Evolutionary conservation across 2,113 vertebrate genomes (phyloP).

Genomic region (Clarias batrachus): DNA sequence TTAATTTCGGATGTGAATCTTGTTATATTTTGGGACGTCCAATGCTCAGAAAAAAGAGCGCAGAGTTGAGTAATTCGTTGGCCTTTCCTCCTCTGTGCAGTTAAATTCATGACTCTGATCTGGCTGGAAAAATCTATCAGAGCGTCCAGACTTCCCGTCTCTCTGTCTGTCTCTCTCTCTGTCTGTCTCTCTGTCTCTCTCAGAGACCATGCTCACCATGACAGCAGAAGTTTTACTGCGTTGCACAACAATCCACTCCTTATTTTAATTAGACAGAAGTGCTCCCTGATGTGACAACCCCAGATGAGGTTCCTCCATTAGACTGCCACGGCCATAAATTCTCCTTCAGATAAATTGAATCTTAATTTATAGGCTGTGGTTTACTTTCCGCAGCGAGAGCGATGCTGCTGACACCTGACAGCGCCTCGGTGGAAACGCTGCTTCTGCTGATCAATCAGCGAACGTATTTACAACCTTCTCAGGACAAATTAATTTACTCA

Average conservation of each 20-base stretch:
- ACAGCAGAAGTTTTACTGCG: conserved; percentile 49
- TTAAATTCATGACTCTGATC: conserved; percentile 16
- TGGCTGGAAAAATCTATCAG: conserved; percentile 35
- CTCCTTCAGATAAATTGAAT: conserved; percentile 47
- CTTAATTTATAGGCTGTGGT: conserved; percentile 53
- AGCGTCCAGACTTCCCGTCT: background rate
- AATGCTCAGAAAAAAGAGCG: background rate
- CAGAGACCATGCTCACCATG: conserved; percentile 15
- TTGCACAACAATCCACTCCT: conserved; percentile 39
- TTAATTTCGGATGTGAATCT: background rate
- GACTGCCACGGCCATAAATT: conserved; percentile 49
- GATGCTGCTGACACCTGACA: conserved; percentile 32
- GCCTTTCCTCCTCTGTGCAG: background rate
- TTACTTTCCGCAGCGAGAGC: conserved; percentile 35
- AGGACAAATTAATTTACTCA: conserved; percentile 23
- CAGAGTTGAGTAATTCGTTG: background rate
- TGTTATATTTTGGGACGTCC: background rate
- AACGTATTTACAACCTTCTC: conserved; percentile 5
- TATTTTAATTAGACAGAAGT: conserved; percentile 53
- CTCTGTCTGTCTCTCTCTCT: background rate
- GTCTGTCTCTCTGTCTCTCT: conserved; percentile 1
- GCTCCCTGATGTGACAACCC: conserved; percentile 52
- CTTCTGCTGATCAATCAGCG: conserved; percentile 27
- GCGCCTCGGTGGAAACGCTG: conserved; percentile 26
- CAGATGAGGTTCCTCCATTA: conserved; percentile 49